Base-by-base conservation (phyloP, 1,140 invertebrate genomes). In the Drosophila leontia region DNA sequence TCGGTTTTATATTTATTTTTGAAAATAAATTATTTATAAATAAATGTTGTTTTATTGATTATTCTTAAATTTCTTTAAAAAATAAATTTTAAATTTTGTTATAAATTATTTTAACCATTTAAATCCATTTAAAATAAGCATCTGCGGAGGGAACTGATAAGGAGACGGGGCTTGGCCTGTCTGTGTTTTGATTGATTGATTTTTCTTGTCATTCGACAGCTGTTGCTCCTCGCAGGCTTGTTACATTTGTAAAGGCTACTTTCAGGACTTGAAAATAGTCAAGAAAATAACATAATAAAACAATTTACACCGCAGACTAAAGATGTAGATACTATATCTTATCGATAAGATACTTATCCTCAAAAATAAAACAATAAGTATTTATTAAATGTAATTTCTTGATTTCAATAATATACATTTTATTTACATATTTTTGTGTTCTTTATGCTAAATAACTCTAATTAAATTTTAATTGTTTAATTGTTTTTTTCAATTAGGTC, bases 181-280 rank as follows among this genome's bases (percentile, higher is more conserved):
- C 23, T 35, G 13, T 13, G 63, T 23, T 45, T 37, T 7, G 7
- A 53, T 69, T 68, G 63, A 70, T 70, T 55, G 47, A 47, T 39
- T 53, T 62, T 55, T 29, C 48, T 56, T 47, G 57, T 34, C 37
- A 32, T 48, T 9, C 9, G 23, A 74, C 48, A 75, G 42, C 35
- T 56, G 37, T 62, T 32, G 57, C 35, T 32, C 19, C 17, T 48
- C 17, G 11, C 34, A 53, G 29, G 63, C 63, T 23, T 23, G 5
- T 32, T 17, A 34, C 29, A 3, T 44, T 34, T 29, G 7, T 0
- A 7, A n/a, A 6, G 34, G 12, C 11, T 9, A 32, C 17, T 34
- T 23, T 63, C 0, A 37, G n/a, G 32, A 15, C 3, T 19, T 53
- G 13, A 35, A 19, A 35, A 53, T 13, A 45, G 19, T 1, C 11